Evolutionary conservation across 2,797 vertebrate genomes (phyloP), one percentile per base, ranked within the genome.

Genomic region (Trachurus trachurus): DNA sequence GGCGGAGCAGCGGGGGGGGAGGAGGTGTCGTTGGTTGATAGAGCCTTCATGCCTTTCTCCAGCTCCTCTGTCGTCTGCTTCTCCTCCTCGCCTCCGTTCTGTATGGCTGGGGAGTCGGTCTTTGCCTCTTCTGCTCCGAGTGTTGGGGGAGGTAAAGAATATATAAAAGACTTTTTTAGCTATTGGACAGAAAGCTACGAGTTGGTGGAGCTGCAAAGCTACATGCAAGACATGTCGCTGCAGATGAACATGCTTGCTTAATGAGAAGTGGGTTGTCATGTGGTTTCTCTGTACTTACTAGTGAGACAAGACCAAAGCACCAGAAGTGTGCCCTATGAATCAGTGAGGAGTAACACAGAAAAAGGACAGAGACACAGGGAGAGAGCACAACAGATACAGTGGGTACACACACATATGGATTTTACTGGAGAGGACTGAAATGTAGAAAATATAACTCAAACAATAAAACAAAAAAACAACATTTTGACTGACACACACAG

Each of bases 11-110:
- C 65, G 1, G 94, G 93, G 44, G 3, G 89, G 86, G 96, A 70
- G 50, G 86, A 80, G 22, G 93, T 96, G 58, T 95, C 89, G 0
- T 94, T 94, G 87, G 97, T 96, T 12, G 96, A 94, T 2, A 97
- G 96, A 64, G 93, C 95, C 66, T 95, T 96, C 80, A 96, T 95
- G 13, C 89, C 96, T 88, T 97, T 97, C 88, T 96, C 96, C 63
- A 97, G 91, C n/a, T 98, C 97, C 49, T 98, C 97, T 17, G 94
- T 94, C 29, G 94, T 96, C 1, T 94, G 90, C 26, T 94, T 96
- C 75, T 94, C 96, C 67, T 97, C 96, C 4, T 98, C 97, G 0
- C 96, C 96, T 81, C 97, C 97, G 0, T 98, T 98, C 74, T 97
- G 93, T 75, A 96, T 95, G 1, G 76, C 87, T 1, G 88, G 81